These are phyloP conservation scores for Decapterus maruadsi DNA, from an alignment of 2,797 vertebrate genomes.

Conservation along the genomic window DNA sequence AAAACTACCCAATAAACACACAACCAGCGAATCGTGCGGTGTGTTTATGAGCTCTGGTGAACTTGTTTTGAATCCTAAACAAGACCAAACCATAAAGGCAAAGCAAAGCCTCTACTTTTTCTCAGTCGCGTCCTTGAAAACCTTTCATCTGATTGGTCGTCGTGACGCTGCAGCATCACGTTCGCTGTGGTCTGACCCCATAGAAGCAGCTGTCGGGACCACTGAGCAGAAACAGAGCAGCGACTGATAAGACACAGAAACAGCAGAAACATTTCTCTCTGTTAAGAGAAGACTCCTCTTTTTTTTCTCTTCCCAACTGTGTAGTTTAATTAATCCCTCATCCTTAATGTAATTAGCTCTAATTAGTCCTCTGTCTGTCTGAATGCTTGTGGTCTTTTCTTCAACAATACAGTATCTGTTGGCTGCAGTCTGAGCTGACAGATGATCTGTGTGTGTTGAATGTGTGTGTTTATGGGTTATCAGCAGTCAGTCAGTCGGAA, in stretches of 20 bases:
- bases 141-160: not conserved
- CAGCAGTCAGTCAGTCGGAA: conserved; percentile 62
- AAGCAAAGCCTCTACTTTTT: conserved; percentile 2
- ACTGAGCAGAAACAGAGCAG: conserved; percentile 48
- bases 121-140: conserved; percentile 13
- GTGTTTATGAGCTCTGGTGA: conserved; percentile 26
- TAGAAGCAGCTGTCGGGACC: conserved; percentile 23
- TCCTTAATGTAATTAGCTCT: conserved; percentile 3
- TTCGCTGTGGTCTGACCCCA: conserved; percentile 29
- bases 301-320: not conserved
- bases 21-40: conserved; percentile 9
- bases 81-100: conserved; percentile 12
- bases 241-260: conserved; percentile 42
- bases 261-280: conserved; percentile 24
- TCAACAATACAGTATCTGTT: conserved; percentile 40
- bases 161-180: not conserved
- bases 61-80: conserved; percentile 27
- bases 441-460: conserved; percentile 36
- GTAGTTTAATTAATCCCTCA: conserved; percentile 10
- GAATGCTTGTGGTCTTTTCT: conserved; percentile 28
- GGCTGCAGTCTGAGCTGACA: conserved; percentile 46
- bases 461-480: conserved; percentile 66
- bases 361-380: conserved; percentile 22
- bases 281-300: not conserved
- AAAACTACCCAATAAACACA: conserved; percentile 15